Evolutionary conservation across 2,888 invertebrate genomes (phyloP).

Genomic region (Biston betularia): DNA sequence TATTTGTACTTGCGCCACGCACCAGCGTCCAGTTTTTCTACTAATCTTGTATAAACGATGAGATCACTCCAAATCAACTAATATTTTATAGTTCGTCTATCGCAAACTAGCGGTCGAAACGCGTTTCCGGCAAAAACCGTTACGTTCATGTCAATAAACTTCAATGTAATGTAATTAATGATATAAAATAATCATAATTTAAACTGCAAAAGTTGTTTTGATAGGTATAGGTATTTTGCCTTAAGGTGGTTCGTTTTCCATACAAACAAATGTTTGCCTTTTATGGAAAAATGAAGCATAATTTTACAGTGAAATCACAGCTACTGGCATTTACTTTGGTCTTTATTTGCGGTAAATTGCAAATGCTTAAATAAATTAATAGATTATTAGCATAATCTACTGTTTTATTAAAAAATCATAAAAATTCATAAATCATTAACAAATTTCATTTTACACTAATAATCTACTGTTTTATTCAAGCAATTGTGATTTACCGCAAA

Average conservation of each 20-base stretch:
- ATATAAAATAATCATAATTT: slow-evolving; percentile 57
- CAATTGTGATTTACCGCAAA: too few species aligned
- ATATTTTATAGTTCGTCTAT: slow-evolving; percentile 56
- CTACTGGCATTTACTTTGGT: too few species aligned
- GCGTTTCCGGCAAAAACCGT: slow-evolving; percentile 68
- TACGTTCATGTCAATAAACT: slow-evolving; percentile 55
- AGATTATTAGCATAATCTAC: too few species aligned
- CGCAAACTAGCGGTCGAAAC: slow-evolving; percentile 46
- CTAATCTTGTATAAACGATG: slow-evolving; percentile 71
- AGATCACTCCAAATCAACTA: slow-evolving; percentile 58
- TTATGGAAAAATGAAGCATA: too few species aligned
- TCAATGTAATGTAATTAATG: slow-evolving; percentile 55
- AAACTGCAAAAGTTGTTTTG: slow-evolving; percentile 37
- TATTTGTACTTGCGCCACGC: slow-evolving; percentile 14
- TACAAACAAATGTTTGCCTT: too few species aligned
- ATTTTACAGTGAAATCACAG: too few species aligned
- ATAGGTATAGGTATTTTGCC: slow-evolving; percentile 13
- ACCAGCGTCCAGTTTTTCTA: slow-evolving; percentile 50
- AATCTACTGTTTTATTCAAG: too few species aligned
- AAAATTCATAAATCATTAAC: too few species aligned
- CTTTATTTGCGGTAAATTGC: too few species aligned
- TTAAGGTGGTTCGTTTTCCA: background rate
- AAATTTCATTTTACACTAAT: too few species aligned
- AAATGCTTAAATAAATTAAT: too few species aligned
- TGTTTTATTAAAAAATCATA: too few species aligned